phyloP scores from a whole-genome alignment of 2,797 vertebrate species.

The Nyctibius grandis region DNA sequence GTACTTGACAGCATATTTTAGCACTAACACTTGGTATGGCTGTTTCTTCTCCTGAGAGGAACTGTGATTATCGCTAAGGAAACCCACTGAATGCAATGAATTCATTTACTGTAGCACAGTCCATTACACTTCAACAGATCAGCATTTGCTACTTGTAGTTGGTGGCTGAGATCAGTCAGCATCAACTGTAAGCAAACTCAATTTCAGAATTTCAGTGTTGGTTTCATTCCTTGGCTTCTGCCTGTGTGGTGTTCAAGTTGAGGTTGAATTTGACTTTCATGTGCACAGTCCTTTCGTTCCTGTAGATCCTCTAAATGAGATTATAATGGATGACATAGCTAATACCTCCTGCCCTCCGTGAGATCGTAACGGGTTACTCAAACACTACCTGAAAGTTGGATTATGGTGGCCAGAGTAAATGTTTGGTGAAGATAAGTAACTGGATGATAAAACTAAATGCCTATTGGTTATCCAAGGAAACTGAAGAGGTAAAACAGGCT shows the following conservation, averaged over 20 bases:
- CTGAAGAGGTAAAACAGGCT: background rate
- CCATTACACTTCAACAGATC: background rate
- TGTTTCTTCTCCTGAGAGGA: background rate
- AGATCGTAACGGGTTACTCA: background rate
- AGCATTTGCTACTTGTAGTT: background rate
- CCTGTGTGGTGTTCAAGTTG: background rate
- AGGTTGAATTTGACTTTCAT: background rate
- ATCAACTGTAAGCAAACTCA: background rate
- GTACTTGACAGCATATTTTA: conserved; percentile 40
- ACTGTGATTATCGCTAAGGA: background rate
- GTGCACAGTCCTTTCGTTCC: background rate
- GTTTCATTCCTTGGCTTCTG: background rate
- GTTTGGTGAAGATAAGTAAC: conserved; percentile 26
- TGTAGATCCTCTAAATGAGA: background rate
- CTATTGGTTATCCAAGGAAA: background rate
- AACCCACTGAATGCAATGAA: background rate
- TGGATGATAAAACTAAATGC: background rate
- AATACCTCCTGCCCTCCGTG: background rate
- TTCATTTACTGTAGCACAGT: background rate
- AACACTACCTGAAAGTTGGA: background rate
- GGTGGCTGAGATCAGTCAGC: background rate
- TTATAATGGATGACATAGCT: background rate
- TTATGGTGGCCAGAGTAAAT: background rate
- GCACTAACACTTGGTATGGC: background rate
- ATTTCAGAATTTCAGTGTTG: background rate